Conservation (phyloP, 2,113 vertebrate species). For the Cyphomyrus plagiostoma region DNA sequence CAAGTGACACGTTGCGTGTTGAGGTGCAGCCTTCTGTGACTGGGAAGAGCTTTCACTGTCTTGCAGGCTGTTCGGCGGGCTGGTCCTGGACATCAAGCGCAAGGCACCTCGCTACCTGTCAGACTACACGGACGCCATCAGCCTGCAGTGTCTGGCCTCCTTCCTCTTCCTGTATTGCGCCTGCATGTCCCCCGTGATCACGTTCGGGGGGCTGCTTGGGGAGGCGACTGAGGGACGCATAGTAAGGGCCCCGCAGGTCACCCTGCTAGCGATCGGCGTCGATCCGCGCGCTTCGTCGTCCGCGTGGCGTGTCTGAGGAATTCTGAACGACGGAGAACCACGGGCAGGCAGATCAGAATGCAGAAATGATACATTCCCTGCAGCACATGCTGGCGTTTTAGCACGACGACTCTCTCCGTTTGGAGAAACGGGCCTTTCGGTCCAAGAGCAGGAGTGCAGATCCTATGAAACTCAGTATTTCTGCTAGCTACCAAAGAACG, state of each 20-base stretch:
- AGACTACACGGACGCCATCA: slow-evolving; percentile 91
- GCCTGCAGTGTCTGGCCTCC: slow-evolving; percentile 96
- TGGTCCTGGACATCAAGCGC: slow-evolving; percentile 88
- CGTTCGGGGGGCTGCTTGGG: slow-evolving; percentile 93
- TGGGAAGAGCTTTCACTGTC: background rate
- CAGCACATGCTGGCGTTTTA: background rate
- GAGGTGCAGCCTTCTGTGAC: background rate
- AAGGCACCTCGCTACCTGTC: slow-evolving; percentile 93
- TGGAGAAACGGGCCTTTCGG: background rate
- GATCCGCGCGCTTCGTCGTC: background rate
- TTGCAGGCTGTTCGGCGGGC: slow-evolving; percentile 82
- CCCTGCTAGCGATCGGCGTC: background rate
- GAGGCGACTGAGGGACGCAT: slow-evolving; percentile 96
- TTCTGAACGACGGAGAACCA: background rate
- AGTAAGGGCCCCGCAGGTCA: slow-evolving; percentile 64
- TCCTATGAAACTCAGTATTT: background rate
- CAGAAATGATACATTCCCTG: background rate
- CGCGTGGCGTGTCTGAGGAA: background rate
- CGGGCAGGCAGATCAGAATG: background rate
- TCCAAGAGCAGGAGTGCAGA: background rate
- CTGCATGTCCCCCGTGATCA: slow-evolving; percentile 99
- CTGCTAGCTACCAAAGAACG: background rate
- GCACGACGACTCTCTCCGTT: background rate
- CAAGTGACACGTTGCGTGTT: background rate
- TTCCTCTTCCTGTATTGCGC: slow-evolving; percentile 99